Evolutionary conservation across 1,140 invertebrate genomes (phyloP), one percentile per base, ranked within the genome.

Genomic region (Cydia amplana): DNA sequence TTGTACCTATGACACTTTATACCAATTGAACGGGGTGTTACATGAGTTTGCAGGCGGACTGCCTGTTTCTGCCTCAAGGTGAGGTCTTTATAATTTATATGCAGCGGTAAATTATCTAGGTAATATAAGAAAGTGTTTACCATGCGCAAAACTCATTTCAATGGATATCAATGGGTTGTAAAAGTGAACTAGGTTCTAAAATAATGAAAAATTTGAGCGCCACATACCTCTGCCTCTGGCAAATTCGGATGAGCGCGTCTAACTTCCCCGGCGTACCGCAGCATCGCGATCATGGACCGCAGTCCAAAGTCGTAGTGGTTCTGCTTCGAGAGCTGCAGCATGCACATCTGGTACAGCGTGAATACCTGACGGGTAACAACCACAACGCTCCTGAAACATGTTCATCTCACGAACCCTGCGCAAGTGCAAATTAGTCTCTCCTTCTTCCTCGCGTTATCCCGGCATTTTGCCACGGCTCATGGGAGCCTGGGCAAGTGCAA

Each of bases 261-360:
- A 88, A 97, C 97, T 49, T 93, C 93, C 0, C 96, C 96, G 12
- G 96, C 96, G 86, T 97, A 97, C 76, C 96, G 87, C 23, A 97
- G 89, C n/a, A 97, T 89, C 4, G 96, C 95, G 20, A 96, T 95
- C 90, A 97, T 95, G 25, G 96, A 96, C 75, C 96, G 92, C 16
- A 97, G 87, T 16, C 96, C 96, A 87, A 97, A 97, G 85, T 97
- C 96, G 88, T 97, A 97, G 87, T 97, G 96, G 85, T 94, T 94
- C 83, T 96, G 95, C 80, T 95, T 95, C 74, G 95, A 95, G 20
- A 96, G 85, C 83, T 96, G 95, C 77, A 73, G 49, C 72, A 16
- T n/a, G 46, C 20, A 73, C 43, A 73, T 55, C 23, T 73, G 72
- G 20, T 49, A 73, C 72, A 51, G 49, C 20, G 72, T 73, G 72